phyloP scores from a whole-genome alignment of 2,113 vertebrate genomes.

The Amblyornis subalaris region DNA sequence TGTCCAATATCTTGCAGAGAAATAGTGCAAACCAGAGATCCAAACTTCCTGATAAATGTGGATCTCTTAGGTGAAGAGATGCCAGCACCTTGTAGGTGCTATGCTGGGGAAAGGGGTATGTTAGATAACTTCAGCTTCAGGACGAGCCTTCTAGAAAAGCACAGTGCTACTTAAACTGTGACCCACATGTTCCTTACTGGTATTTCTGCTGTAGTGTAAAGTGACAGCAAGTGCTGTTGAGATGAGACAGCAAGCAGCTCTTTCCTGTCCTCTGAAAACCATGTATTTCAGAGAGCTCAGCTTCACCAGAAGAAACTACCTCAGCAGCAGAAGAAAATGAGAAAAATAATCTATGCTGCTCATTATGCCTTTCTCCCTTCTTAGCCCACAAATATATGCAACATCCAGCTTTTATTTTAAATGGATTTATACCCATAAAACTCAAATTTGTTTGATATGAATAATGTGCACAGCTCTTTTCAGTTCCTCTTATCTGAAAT shows the following conservation, averaged over 20 bases:
- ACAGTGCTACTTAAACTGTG: background rate
- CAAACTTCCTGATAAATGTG: background rate
- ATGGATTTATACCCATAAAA: background rate
- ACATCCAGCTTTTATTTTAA: background rate
- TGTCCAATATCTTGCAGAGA: background rate
- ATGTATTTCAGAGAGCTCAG: background rate
- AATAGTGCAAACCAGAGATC: background rate
- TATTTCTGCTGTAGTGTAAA: background rate
- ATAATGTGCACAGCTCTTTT: background rate
- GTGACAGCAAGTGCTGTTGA: background rate
- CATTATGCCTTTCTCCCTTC: background rate
- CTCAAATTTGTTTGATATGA: conserved; percentile 33
- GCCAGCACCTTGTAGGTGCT: background rate
- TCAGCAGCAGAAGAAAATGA: background rate
- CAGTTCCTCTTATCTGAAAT: conserved; percentile 10
- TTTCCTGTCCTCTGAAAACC: background rate
- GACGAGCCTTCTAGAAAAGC: background rate
- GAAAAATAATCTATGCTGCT: background rate
- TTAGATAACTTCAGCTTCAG: background rate
- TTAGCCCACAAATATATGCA: background rate
- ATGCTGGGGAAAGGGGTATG: background rate
- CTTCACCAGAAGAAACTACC: background rate
- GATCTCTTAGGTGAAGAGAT: background rate
- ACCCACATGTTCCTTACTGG: background rate
- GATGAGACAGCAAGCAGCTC: background rate